These are phyloP conservation scores for Drosophila grimshawi DNA, from an alignment of 1,140 invertebrate genomes.

Conservation along the genomic window DNA sequence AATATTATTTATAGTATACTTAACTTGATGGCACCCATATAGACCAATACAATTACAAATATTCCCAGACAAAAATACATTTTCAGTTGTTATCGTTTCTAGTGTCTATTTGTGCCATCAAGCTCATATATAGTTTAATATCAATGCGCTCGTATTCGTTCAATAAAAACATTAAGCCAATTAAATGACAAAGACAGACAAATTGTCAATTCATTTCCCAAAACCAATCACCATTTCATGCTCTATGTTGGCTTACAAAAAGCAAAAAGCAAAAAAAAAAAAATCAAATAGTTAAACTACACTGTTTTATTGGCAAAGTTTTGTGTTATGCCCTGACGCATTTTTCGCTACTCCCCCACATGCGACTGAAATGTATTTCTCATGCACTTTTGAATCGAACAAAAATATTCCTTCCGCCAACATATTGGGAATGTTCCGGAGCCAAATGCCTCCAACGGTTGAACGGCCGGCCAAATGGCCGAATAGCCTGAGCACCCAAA, in stretches of 20 bases:
- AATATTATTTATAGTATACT: no score
- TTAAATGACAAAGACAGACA: constrained; percentile 62
- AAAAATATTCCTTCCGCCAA: constrained; percentile 70
- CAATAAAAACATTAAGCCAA: constrained; percentile 64
- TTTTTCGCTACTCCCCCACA: no score
- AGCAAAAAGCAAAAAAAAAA: neutral
- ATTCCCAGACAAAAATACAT: neutral
- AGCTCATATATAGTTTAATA: constrained; percentile 25
- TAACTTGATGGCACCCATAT: no score
- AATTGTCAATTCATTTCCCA: constrained; percentile 42
- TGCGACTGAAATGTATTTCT: constrained; percentile 71
- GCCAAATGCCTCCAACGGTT: neutral
- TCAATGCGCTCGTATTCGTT: neutral
- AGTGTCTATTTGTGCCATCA: neutral
- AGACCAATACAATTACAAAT: neutral
- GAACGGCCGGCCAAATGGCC: neutral
- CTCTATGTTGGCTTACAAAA: constrained; percentile 6
- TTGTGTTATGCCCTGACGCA: constrained; percentile 29
- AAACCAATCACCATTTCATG: constrained; percentile 18
- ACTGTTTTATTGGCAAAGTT: constrained; percentile 73
- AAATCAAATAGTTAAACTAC: constrained; percentile 40
- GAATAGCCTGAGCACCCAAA: neutral
- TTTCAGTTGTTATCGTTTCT: neutral
- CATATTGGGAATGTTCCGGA: constrained; percentile 46
- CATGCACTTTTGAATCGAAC: constrained; percentile 75